A percentile compares a stretch with the other conserved stretches of the same genome.
Conservation (phyloP, 1,140 invertebrate species). For the Brachionus rubens region DNA sequence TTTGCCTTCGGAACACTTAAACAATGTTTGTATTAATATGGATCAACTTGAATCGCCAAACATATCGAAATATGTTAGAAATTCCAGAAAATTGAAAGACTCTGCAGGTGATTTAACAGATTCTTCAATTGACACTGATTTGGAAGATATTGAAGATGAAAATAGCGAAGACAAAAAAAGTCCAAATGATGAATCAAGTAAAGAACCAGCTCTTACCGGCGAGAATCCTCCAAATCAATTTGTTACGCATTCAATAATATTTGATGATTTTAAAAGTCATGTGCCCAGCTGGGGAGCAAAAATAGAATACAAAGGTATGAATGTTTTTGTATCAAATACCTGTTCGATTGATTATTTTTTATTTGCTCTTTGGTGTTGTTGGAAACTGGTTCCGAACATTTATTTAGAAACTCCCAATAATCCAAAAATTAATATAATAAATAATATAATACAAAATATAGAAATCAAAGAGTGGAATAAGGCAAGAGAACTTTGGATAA, state of each 20-base stretch:
- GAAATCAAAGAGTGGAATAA: neutral
- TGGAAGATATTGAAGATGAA: neutral
- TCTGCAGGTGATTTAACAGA: neutral
- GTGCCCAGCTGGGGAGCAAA: neutral
- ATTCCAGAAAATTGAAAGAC: neutral
- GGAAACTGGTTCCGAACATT: neutral
- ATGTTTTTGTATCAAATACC: neutral
- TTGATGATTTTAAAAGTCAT: slow-evolving; percentile 14
- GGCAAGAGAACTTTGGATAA: slow-evolving; percentile 9
- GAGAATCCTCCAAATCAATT: neutral
- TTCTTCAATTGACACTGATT: neutral
- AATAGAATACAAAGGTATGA: neutral
- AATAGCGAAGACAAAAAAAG: no score
- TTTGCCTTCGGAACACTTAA: neutral
- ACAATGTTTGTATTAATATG: neutral
- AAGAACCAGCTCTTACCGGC: neutral
- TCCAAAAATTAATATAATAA: neutral
- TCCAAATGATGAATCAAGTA: neutral
- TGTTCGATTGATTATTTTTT: slow-evolving; percentile 7
- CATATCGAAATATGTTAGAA: neutral
- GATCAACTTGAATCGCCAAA: neutral
- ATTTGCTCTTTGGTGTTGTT: neutral
- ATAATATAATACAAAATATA: neutral
- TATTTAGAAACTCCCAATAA: neutral
- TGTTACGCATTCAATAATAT: neutral